Base-by-base conservation (phyloP, 2,888 invertebrate genomes). In the Panzeria rudis region DNA sequence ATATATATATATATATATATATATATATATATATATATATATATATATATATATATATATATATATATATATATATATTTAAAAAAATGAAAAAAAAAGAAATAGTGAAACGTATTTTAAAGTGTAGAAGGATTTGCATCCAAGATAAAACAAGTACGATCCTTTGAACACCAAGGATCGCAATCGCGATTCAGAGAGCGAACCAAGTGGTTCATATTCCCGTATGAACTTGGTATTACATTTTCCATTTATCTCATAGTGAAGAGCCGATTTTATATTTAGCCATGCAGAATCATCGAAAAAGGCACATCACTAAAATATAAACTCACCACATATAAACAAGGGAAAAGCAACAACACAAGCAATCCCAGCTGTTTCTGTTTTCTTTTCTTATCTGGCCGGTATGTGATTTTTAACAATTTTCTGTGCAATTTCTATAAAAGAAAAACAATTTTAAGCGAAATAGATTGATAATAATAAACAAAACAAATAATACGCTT, bases 241-340 rank as follows among this genome's bases (percentile, higher is more conserved):
- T n/a, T n/a, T n/a, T n/a, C n/a, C n/a, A 32, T 32, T 32, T 5
- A 32, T 35, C 35, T 35, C 41, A 13, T 41, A 41, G 41, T 41
- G 41, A 41, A 13, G 13, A 41, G 38, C 25, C 44, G 44, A 29
- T 64, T 41, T 6, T 41, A 20, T 20, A 23, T 3, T n/a, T n/a
- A n/a, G n/a, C n/a, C n/a, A n/a, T n/a, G n/a, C n/a, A 25, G 3
- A n/a, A 5, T 25, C 25, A 59, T 73, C n/a, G 52, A 38, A 20
- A 8, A 52, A 50, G 0, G 17, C 62, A 32, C 79, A 64, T 25
- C 52, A 5, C 72, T 72, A 64, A 54, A 44, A 25, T 11, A 0
- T 15, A 17, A 73, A 80, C 20, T 64, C 75, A 84, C 66, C 84
- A 80, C 13, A 25, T 56, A 54, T 84, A 84, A 81, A 80, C 84